phyloP scores from a whole-genome alignment of 2,797 vertebrate genomes.

The Artibeus jamaicensis region DNA sequence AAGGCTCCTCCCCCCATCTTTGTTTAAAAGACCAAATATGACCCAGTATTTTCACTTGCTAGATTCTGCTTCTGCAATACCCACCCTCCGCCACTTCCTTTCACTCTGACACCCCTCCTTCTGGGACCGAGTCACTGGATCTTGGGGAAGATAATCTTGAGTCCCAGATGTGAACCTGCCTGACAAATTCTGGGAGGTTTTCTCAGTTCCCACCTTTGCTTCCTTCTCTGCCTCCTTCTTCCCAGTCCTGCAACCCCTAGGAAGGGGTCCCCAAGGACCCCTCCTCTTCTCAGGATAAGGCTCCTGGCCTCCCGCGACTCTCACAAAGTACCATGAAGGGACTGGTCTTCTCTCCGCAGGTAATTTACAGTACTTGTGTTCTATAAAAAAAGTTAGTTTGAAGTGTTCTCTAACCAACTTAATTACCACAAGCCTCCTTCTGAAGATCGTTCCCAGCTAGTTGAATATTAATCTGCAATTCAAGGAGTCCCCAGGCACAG shows the following conservation, averaged over 20 bases:
- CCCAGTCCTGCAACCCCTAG: background rate
- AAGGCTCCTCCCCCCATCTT: background rate
- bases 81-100: background rate
- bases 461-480: slow-evolving; percentile 77
- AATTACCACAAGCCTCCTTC: slow-evolving; percentile 72
- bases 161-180: background rate
- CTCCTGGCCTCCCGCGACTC: background rate
- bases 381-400: slow-evolving; percentile 63
- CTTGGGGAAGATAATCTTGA: background rate
- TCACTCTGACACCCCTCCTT: background rate
- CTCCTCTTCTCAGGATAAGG: background rate
- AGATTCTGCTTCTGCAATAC: background rate
- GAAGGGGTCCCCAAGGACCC: background rate
- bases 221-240: background rate
- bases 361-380: slow-evolving; percentile 58
- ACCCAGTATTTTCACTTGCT: background rate
- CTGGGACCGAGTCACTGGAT: background rate
- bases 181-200: no score
- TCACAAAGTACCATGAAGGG: background rate
- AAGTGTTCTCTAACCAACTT: slow-evolving; percentile 71
- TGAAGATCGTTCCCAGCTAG: slow-evolving; percentile 69
- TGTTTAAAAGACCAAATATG: background rate
- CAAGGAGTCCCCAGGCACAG: slow-evolving; percentile 73
- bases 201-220: background rate
- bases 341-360: background rate